Evolutionary conservation across 1,140 invertebrate genomes (phyloP), one percentile per base, ranked within the genome.

Genomic region (Drosophila aff.): DNA sequence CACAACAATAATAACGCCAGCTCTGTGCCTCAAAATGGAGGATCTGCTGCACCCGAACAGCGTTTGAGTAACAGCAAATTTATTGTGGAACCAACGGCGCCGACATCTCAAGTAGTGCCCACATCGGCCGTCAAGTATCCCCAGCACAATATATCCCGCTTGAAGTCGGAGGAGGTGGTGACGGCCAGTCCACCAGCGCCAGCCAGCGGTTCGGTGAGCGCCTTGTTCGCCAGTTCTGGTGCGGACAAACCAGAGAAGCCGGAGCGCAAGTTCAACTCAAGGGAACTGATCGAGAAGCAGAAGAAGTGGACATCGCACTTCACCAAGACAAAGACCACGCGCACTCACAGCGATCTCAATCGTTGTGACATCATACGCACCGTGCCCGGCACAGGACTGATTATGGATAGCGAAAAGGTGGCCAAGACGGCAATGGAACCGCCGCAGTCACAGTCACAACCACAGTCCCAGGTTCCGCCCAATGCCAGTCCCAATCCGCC

Each of bases 261-360:
- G 2, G 96, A 97, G 90, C 94, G 96, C 36, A 96, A 96, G 79
- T 95, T 97, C 67, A 97, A 97, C 81, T 96, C 95, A 10, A 96
- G 97, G 60, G 97, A 98, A 92, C 93, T 98, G 15, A 97, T 98
- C 44, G 97, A 98, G 92, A 97, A 97, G 81, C 97, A 97, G 81
- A 96, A 96, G 84, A 98, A 98, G 93, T 98, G 97, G 97, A 97
- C 97, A 4, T 96, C 96, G 49, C 97, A 98, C 93, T 98, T 98
- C 90, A 96, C 96, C 26, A 97, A 97, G 93, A 95, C 95, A 16
- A 94, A 96, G 74, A 94, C 95, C 4, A 94, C 94, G 62, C 94
- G 95, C 38, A 95, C 94, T 64, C 94, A 95, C 91, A 96, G 94
- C 81, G 95, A 96, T 92, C 95, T 95, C 2, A 95, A 95, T 91